Base-by-base conservation (phyloP, 2,797 vertebrate species). In the Phalanger gymnotis region DNA sequence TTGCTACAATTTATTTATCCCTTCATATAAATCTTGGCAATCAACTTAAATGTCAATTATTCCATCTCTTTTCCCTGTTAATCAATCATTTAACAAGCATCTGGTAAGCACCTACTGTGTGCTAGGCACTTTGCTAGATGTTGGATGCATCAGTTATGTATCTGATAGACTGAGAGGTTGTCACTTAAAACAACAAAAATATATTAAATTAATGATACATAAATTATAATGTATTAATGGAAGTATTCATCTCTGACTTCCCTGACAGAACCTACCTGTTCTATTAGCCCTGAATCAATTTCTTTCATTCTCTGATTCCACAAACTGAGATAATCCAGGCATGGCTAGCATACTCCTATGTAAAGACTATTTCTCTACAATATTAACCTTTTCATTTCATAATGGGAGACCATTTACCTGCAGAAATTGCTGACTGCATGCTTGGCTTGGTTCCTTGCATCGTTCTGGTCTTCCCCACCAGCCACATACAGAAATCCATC, bases 401-500 rank as follows among this genome's bases (percentile, higher is more conserved):
- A 97, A 94, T 52, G 97, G 97, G 97, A 61, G 93, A 94, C n/a
- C 58, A 94, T 66, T 98, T 99, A 99, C 99, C 99, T 99, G 99
- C 99, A 99, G 98, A 99, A 99, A 98, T 99, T 99, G 99, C 99
- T 99, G 96, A 99, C 99, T 9, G 99, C 99, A 93, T 99, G 99
- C 98, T 99, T 99, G 55, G 99, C 99, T 98, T 99, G 99, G 98
- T 99, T 99, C 97, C 99, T 99, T 91, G 99, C 99, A 98, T 99
- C 99, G 58, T 99, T 99, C 99, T 99, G 99, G 98, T 99, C 99
- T 99, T 99, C 99, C 53, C 99, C 99, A 96, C 99, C 99, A 10
- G 99, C 99, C 95, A 99, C 99, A 27, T 99, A 99, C 3, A 99
- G 99, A 98, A 99, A 99, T 96, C 99, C 99, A 95, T 99, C 99